Evolutionary conservation across 2,113 vertebrate genomes (phyloP).

Genomic region (Parus major): DNA sequence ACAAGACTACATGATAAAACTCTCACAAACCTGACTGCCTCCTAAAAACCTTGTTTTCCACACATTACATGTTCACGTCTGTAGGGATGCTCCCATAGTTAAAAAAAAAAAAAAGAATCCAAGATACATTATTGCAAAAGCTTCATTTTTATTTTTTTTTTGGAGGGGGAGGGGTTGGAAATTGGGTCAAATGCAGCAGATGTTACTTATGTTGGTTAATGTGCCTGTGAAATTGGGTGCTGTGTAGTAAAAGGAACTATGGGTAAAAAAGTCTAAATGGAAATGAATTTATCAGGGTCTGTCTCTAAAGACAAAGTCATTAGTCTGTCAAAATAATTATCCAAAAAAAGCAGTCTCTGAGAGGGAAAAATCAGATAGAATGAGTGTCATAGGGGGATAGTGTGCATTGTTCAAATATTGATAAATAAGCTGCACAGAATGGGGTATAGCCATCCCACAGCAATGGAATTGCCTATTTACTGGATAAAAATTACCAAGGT

Average conservation of each 20-base stretch:
- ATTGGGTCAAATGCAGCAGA: not conserved
- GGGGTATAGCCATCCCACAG: not conserved
- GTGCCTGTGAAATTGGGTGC: not conserved
- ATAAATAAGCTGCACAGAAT: not conserved
- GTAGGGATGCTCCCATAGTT: not conserved
- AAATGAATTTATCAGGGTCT: conserved; percentile 22
- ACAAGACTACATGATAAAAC: not conserved
- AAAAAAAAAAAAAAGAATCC: not conserved
- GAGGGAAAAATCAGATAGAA: not conserved
- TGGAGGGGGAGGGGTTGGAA: not conserved
- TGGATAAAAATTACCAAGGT: not conserved
- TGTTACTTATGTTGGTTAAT: not conserved
- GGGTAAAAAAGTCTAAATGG: not conserved
- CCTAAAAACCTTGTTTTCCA: not conserved
- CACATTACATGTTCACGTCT: not conserved
- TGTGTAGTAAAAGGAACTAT: not conserved
- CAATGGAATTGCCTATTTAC: not conserved
- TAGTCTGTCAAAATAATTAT: conserved; percentile 12
- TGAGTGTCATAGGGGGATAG: not conserved
- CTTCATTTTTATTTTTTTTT: not conserved
- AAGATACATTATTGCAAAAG: not conserved
- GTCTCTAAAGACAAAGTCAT: not conserved
- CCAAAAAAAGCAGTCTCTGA: not conserved
- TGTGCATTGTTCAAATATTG: not conserved
- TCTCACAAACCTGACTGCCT: not conserved